Conservation (phyloP, 2,113 vertebrate species). For the Chiloscyllium plagiosum region DNA sequence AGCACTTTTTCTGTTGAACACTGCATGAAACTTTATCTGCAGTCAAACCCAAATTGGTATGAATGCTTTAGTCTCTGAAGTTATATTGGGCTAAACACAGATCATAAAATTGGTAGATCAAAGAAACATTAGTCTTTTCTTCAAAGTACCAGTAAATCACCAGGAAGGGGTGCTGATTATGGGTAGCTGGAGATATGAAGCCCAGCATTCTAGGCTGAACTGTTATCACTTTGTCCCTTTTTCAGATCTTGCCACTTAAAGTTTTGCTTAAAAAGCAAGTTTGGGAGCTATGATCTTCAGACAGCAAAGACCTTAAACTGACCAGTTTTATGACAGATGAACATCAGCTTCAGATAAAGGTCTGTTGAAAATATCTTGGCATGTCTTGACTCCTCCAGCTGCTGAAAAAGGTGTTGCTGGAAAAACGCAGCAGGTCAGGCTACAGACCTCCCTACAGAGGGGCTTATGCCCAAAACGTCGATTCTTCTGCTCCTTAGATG, state of each 20-base stretch:
- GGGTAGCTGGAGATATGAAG: neutral
- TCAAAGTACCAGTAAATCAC: neutral
- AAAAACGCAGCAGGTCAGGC: too few relatives aligned
- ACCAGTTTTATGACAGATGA: neutral
- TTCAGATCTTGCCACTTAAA: neutral
- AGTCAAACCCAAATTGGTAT: neutral
- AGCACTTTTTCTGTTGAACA: neutral
- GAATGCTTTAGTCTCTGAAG: neutral
- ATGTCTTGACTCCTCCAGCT: neutral
- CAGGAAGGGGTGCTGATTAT: neutral
- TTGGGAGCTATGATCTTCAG: neutral
- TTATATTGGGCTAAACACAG: neutral
- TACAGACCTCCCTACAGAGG: too few relatives aligned
- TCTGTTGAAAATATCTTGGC: neutral
- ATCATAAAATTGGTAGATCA: neutral
- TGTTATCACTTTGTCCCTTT: neutral
- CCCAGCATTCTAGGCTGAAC: neutral
- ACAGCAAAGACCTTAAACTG: neutral
- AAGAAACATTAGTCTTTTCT: neutral
- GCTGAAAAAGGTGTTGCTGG: neutral
- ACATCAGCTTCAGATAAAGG: neutral
- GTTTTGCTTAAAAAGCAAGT: neutral
- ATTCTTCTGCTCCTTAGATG: too few relatives aligned
- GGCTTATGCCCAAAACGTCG: too few relatives aligned
- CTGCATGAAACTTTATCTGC: neutral